These are phyloP conservation scores for Pao palembangensis DNA, from an alignment of 2,113 vertebrate species.

Conservation along the genomic window DNA sequence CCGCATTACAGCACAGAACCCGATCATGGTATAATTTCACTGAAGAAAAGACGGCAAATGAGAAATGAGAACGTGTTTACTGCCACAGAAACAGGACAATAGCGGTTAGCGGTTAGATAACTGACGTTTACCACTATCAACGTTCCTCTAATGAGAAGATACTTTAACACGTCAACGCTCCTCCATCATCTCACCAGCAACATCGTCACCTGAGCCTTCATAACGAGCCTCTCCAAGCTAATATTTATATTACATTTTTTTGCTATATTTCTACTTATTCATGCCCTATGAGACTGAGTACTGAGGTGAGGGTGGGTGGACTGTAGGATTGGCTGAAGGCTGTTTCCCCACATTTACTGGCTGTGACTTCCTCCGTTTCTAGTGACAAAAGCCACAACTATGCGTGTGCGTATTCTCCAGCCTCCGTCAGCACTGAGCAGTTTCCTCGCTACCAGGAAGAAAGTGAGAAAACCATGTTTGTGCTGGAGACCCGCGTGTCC, in stretches of 20 bases:
- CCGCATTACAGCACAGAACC: conserved; percentile 28
- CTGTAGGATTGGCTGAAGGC: background rate
- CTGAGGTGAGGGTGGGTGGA: too few relatives aligned
- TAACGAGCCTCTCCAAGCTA: conserved; percentile 2
- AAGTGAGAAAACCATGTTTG: conserved; percentile 28
- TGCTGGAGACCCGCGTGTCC: conserved; percentile 3
- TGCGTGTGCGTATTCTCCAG: conserved; percentile 53
- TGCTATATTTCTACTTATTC: too few relatives aligned
- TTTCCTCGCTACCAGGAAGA: conserved; percentile 19
- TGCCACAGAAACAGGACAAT: too few relatives aligned
- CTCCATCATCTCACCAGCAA: too few relatives aligned
- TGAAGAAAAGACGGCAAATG: too few relatives aligned
- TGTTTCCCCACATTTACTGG: conserved; percentile 42
- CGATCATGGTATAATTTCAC: conserved; percentile 41
- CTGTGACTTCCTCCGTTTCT: conserved; percentile 58
- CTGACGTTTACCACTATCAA: too few relatives aligned
- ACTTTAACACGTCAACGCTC: too few relatives aligned
- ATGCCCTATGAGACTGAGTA: too few relatives aligned
- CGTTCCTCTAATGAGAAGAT: too few relatives aligned
- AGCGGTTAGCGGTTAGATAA: too few relatives aligned
- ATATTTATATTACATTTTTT: too few relatives aligned
- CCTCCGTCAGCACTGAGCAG: conserved; percentile 30
- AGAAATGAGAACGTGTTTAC: too few relatives aligned
- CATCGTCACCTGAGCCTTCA: conserved; percentile 8
- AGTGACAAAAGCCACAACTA: conserved; percentile 60